phyloP scores from a whole-genome alignment of 2,113 vertebrate genomes.

The Saimiri boliviensis region DNA sequence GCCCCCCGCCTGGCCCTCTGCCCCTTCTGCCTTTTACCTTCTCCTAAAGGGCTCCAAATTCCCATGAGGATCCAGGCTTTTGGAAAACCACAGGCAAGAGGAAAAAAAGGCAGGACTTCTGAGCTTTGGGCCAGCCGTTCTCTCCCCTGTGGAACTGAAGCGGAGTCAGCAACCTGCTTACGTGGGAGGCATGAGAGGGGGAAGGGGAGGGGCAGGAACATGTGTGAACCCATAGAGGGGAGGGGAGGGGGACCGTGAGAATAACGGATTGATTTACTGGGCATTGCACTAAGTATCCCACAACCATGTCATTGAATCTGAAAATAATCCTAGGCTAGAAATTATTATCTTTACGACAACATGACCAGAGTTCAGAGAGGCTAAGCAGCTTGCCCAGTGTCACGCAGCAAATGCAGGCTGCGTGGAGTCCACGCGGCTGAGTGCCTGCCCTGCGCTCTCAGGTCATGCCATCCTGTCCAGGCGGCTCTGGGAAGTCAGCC shows the following conservation, averaged over 20 bases:
- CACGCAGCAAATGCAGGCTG: neutral
- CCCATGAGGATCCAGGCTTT: neutral
- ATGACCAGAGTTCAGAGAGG: neutral
- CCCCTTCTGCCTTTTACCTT: neutral
- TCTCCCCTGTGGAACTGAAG: neutral
- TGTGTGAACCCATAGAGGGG: rapidly evolving
- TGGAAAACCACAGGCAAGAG: neutral
- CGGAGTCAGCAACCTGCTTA: no score
- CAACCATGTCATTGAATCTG: neutral
- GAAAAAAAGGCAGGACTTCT: no score
- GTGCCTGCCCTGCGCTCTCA: neutral
- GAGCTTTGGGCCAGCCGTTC: neutral
- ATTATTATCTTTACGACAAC: neutral
- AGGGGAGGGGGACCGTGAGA: neutral
- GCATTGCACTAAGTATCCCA: neutral
- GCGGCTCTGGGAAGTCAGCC: no score
- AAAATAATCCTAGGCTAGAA: neutral
- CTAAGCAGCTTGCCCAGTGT: neutral
- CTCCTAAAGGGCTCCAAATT: neutral
- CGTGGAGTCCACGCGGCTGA: rapidly evolving
- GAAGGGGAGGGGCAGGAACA: neutral
- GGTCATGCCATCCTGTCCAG: neutral
- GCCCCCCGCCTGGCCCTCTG: neutral
- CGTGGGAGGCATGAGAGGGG: neutral
- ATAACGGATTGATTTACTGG: rapidly evolving